Evolutionary conservation across 2,113 vertebrate species (phyloP).

Genomic region (Parus major): DNA sequence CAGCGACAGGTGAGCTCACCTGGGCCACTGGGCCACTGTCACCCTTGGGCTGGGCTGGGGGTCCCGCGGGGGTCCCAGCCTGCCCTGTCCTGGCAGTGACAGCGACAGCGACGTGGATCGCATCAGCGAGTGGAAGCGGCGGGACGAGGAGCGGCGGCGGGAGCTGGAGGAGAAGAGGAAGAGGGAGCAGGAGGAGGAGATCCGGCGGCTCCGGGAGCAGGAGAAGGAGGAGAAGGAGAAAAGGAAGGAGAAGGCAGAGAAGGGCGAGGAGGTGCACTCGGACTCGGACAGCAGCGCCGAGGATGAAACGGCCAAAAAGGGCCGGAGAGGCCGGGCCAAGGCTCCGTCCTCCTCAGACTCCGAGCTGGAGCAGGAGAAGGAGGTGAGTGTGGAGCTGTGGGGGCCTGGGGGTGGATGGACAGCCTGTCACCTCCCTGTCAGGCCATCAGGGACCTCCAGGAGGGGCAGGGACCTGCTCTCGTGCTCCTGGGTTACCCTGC

Average conservation of each 20-base stretch:
- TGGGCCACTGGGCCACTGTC: background rate
- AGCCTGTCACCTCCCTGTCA: background rate
- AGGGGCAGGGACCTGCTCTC: background rate
- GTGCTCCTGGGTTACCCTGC: accelerated
- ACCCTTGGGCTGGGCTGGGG: background rate
- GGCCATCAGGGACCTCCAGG: background rate
- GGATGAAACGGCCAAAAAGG: slow-evolving; percentile 83
- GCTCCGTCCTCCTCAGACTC: slow-evolving; percentile 85
- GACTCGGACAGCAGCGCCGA: slow-evolving; percentile 81
- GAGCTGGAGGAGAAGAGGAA: slow-evolving; percentile 93
- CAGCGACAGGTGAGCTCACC: slow-evolving; percentile 85
- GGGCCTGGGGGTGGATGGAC: background rate
- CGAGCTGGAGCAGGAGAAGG: slow-evolving; percentile 76
- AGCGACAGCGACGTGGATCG: slow-evolving; percentile 90
- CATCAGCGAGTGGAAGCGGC: slow-evolving; percentile 95
- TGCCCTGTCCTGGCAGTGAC: background rate
- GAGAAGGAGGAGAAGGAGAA: slow-evolving; percentile 92
- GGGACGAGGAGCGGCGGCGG: slow-evolving; percentile 87
- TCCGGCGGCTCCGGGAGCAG: slow-evolving; percentile 86
- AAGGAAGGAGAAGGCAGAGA: slow-evolving; percentile 85
- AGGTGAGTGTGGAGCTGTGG: slow-evolving; percentile 8
- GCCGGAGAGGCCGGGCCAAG: slow-evolving; percentile 80
- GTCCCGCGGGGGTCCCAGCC: background rate
- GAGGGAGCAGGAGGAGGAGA: slow-evolving; percentile 92
- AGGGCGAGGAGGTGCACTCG: slow-evolving; percentile 48